These are phyloP conservation scores for Sebastes jordani DNA, from an alignment of 2,797 vertebrate species.

Conservation along the genomic window DNA sequence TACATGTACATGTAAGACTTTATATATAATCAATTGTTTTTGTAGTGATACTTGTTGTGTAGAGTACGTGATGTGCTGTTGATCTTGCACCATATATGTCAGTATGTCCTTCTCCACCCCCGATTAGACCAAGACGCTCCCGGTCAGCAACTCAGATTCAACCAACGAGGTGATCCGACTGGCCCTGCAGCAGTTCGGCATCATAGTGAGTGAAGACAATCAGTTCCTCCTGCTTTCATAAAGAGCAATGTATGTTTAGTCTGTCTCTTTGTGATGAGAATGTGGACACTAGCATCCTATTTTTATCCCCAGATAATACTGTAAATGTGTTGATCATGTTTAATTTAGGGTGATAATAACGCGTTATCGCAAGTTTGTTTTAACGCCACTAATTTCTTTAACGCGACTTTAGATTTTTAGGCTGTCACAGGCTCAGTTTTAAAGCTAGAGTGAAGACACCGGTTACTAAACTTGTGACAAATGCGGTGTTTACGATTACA, in stretches of 20 bases:
- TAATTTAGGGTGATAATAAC: no score
- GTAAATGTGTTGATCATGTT: no score
- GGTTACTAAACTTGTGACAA: no score
- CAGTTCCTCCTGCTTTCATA: not conserved
- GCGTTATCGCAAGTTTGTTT: no score
- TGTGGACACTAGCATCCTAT: no score
- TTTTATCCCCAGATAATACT: no score
- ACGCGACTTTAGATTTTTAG: no score
- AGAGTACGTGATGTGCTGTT: not conserved
- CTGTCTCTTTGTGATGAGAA: no score
- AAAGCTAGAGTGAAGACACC: no score
- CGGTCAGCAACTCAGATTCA: slow-evolving; percentile 90
- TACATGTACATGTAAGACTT: accelerated
- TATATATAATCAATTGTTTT: not conserved
- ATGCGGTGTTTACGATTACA: accelerated
- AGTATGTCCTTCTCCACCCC: not conserved
- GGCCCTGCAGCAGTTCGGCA: slow-evolving; percentile 91
- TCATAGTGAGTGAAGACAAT: slow-evolving; percentile 86
- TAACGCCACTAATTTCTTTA: no score
- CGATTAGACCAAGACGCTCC: slow-evolving; percentile 89
- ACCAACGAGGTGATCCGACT: slow-evolving; percentile 89
- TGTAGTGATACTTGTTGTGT: not conserved
- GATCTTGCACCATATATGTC: not conserved
- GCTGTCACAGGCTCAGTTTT: no score
- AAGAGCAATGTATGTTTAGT: no score